These are phyloP conservation scores for Amblyopsis hoosieri DNA, from an alignment of 2,797 vertebrate species.

Conservation along the genomic window DNA sequence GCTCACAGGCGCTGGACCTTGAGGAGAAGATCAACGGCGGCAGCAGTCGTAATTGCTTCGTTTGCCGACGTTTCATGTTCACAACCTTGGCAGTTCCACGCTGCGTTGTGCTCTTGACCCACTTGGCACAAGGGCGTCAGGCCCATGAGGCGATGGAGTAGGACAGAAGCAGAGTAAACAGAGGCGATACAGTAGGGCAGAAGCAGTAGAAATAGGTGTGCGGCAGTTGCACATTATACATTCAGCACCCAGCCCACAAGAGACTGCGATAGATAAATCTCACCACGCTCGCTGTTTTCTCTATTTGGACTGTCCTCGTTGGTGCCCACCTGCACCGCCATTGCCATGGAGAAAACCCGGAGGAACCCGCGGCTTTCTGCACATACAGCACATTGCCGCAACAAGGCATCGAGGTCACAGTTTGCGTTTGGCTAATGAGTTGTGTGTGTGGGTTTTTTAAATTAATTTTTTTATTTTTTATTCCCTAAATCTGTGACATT, in stretches of 20 bases:
- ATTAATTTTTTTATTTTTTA: background rate
- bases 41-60: background rate
- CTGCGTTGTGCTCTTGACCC: background rate
- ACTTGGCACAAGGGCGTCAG: background rate
- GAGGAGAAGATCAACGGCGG: too few species aligned
- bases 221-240: background rate
- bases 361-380: background rate
- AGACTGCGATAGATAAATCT: conserved; percentile 2
- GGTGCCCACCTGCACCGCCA: background rate
- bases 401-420: too few species aligned
- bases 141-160: background rate
- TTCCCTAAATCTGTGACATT: background rate
- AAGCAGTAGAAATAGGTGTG: background rate
- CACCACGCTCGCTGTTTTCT: background rate
- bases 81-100: background rate
- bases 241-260: background rate
- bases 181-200: background rate
- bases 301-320: background rate
- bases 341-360: background rate
- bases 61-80: background rate
- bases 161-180: background rate
- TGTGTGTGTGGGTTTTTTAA: background rate
- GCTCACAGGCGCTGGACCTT: too few species aligned
- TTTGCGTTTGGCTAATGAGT: background rate
- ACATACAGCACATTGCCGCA: too few species aligned